Evolutionary conservation across 2,113 vertebrate species (phyloP).

Genomic region (Octodon degus): DNA sequence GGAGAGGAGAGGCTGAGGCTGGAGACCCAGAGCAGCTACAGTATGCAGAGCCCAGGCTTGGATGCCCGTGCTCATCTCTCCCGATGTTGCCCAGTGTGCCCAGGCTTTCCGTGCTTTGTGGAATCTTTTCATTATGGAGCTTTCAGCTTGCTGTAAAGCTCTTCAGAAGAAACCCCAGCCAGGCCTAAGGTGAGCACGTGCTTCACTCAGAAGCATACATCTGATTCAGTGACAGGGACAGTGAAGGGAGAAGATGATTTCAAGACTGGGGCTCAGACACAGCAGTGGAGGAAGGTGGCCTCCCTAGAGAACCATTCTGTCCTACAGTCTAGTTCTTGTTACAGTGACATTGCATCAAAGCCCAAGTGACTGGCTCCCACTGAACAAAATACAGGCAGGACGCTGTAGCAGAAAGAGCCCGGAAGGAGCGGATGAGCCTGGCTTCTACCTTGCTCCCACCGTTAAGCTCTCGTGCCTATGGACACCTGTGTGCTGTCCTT

Average conservation of each 20-base stretch:
- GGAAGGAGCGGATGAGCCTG: neutral
- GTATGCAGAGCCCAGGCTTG: neutral
- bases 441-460: neutral
- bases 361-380: neutral
- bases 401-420: neutral
- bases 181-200: neutral
- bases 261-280: neutral
- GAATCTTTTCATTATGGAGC: neutral
- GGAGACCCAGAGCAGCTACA: neutral
- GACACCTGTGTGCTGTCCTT: neutral
- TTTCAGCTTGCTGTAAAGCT: neutral
- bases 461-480: neutral
- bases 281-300: neutral
- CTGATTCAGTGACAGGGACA: neutral
- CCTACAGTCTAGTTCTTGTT: neutral
- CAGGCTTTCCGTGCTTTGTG: neutral
- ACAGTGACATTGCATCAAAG: neutral
- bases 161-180: neutral
- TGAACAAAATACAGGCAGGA: constrained; percentile 4
- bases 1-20: neutral
- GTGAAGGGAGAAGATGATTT: neutral
- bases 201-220: neutral
- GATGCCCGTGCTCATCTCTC: neutral
- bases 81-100: neutral
- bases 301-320: neutral